Evolutionary conservation across 1,140 invertebrate species (phyloP).

Genomic region (Arion vulgaris): DNA sequence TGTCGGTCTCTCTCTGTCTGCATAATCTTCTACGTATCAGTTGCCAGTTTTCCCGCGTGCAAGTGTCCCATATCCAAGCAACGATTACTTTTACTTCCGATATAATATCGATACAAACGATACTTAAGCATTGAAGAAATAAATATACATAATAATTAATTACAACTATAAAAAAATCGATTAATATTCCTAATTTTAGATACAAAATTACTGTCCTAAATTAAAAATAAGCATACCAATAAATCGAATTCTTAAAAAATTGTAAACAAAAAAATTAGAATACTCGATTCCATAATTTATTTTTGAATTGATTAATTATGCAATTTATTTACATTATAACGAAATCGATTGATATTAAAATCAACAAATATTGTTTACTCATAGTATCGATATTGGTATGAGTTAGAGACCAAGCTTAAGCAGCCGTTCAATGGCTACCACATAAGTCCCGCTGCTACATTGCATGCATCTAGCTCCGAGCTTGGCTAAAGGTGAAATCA

Average conservation of each 20-base stretch:
- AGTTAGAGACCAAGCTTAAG: neutral
- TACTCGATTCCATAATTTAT: too few species aligned
- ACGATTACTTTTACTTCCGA: constrained; percentile 7
- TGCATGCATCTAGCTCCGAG: constrained; percentile 17
- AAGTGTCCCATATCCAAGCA: neutral
- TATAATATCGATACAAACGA: neutral
- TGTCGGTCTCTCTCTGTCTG: constrained; percentile 5
- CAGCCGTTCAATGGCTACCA: neutral
- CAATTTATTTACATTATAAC: too few species aligned
- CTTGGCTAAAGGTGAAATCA: constrained; percentile 31
- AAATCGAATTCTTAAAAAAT: too few species aligned
- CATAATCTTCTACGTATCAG: constrained; percentile 12
- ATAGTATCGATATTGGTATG: neutral
- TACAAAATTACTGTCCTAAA: too few species aligned
- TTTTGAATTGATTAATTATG: too few species aligned
- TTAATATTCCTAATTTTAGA: too few species aligned
- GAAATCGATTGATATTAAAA: too few species aligned
- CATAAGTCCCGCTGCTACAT: neutral
- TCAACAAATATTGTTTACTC: neutral
- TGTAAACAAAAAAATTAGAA: too few species aligned
- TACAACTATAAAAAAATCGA: too few species aligned
- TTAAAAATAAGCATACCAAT: too few species aligned
- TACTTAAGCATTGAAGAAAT: too few species aligned
- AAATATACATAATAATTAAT: too few species aligned
- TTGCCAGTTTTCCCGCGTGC: neutral